Base-by-base conservation (phyloP, 2,888 invertebrate species). In the Agapostemon virescens region DNA sequence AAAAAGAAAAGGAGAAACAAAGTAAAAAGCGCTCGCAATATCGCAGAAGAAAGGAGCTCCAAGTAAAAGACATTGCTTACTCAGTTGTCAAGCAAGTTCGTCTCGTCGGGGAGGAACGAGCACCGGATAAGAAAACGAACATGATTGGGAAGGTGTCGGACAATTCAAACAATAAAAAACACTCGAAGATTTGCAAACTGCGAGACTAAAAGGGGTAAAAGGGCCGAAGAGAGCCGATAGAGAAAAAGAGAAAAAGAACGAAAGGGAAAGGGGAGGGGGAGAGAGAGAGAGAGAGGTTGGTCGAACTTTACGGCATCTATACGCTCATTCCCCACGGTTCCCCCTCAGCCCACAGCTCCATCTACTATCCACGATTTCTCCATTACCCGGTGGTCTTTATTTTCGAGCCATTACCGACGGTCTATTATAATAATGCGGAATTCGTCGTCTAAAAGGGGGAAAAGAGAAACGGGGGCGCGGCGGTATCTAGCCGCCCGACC, bases 341-440 rank as follows among this genome's bases (percentile, higher is more conserved):
- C 55, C 20, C 30, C 36, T 30, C 45, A 45, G 33, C 33, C 40
- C n/a, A 30, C 55, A 26, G 40, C 58, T 55, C 52, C 55, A 30
- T 42, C 58, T 58, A 9, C 61, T 66, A 61, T 61, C 67, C 67
- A 40, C 70, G 75, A 38, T 66, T 79, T 78, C 75, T 64, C 77
- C 81, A 81, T 84, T 85, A 79, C 58, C 70, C 73, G 75, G 42
- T 63, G 76, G 73, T 81, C 87, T 84, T 87, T 87, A 87, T 87
- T 87, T 86, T 86, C 85, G 63, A 81, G 82, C 85, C 87, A 87
- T 87, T 87, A 87, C 86, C 86, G 77, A 69, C 78, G 52, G 75
- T 86, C 86, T 84, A 87, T 87, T 87, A 87, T 85, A 87, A 85
- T 87, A 87, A 87, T 82, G 85, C 75, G 80, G 66, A 81, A 83